Percentiles rank a stretch among this genome's conserved stretches.
Conservation (phyloP, 2,888 invertebrate genomes). For the Caenorhabditis becei region DNA sequence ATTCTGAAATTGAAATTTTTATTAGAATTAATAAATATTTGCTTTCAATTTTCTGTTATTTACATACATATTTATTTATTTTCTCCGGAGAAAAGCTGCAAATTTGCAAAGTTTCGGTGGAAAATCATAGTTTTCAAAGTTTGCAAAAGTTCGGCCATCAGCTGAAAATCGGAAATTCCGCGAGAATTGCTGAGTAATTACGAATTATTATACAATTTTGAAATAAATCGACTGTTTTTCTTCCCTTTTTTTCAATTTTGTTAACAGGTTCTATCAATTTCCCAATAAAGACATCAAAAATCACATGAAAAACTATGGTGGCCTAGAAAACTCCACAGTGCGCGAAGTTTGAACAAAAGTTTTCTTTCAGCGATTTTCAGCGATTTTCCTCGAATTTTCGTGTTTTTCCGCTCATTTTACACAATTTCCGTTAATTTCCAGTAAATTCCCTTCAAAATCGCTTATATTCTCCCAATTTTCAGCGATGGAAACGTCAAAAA, state of each 20-base stretch:
- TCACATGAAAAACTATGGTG: neutral
- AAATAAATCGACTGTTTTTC: no score
- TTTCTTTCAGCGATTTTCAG: neutral
- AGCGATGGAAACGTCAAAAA: constrained; percentile 34
- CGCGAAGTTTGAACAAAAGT: neutral
- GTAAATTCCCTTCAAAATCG: neutral
- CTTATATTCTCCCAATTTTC: neutral
- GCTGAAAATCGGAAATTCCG: neutral
- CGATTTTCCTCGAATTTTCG: neutral
- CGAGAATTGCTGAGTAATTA: neutral
- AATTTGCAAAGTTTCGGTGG: no score
- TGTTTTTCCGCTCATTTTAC: neutral
- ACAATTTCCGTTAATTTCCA: neutral
- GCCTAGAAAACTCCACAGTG: constrained; percentile 6
- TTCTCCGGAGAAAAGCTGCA: no score
- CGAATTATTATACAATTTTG: no score
- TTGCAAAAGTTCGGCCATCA: neutral
- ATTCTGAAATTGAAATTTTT: no score
- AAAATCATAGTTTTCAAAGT: neutral
- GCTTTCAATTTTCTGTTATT: no score
- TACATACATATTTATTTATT: no score
- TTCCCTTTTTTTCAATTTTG: no score
- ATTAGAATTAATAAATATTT: no score
- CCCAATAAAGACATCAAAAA: neutral
- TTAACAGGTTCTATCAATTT: no score